These are phyloP conservation scores for Drosophila auraria DNA, from an alignment of 1,140 invertebrate species.

Conservation along the genomic window DNA sequence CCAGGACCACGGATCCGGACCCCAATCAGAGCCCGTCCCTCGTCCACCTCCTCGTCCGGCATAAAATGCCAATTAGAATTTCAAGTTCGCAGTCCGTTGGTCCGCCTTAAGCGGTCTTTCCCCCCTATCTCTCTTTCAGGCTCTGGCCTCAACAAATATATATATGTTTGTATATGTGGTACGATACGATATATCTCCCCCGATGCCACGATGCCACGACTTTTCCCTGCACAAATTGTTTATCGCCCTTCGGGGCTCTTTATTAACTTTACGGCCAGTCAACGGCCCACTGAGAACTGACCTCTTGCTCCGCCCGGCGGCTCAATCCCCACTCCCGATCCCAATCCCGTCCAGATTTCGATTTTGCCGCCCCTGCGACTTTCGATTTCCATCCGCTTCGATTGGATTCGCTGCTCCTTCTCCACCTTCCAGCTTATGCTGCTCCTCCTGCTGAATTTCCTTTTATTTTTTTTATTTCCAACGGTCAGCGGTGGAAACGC, in stretches of 20 bases:
- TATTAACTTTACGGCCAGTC: constrained; percentile 77
- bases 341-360: constrained; percentile 13
- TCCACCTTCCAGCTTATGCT: constrained; percentile 18
- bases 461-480: constrained; percentile 25
- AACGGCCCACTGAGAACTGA: constrained; percentile 30
- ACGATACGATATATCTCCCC: constrained; percentile 7
- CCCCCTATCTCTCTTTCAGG: neutral
- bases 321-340: constrained; percentile 1
- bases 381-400: constrained; percentile 69
- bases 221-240: constrained; percentile 74
- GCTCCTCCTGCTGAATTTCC: constrained; percentile 6
- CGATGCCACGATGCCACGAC: constrained; percentile 24
- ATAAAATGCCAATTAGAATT: constrained; percentile 83
- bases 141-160: neutral
- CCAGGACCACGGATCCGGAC: constrained; percentile 1
- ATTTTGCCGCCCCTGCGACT: constrained; percentile 39
- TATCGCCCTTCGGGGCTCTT: constrained; percentile 69
- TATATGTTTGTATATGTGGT: neutral
- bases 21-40: constrained; percentile 12
- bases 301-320: constrained; percentile 22
- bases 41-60: constrained; percentile 36
- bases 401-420: constrained; percentile 38
- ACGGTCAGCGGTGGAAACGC: constrained; percentile 57
- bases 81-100: constrained; percentile 74
- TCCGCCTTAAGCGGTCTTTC: constrained; percentile 39